phyloP scores from a whole-genome alignment of 1,140 invertebrate genomes.

The Ceratoteleas bidentatus region DNA sequence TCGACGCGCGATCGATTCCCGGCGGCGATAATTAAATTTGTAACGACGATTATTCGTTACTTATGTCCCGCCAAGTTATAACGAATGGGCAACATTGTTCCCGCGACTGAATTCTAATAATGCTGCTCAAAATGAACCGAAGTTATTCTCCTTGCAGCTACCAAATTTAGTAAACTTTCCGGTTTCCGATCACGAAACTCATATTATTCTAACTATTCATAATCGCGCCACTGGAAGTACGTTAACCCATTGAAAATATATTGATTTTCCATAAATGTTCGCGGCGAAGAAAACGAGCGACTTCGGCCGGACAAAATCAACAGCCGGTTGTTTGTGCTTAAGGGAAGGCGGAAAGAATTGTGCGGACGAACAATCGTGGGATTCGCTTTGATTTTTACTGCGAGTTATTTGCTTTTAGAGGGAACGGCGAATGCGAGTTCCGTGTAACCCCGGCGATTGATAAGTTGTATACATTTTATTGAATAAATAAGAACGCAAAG shows the following conservation, averaged over 20 bases:
- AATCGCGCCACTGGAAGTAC: constrained; percentile 48
- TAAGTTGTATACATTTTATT: constrained; percentile 4
- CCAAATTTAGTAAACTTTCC: constrained; percentile 56
- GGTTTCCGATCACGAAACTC: constrained; percentile 58
- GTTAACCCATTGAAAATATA: constrained; percentile 45
- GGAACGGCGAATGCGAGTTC: background rate
- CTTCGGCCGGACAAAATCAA: constrained; percentile 40
- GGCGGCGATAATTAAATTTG: background rate
- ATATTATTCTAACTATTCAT: constrained; percentile 61
- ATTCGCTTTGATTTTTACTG: constrained; percentile 12
- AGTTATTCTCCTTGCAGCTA: constrained; percentile 54
- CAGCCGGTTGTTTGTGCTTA: constrained; percentile 26
- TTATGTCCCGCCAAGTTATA: constrained; percentile 25
- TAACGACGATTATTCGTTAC: constrained; percentile 27
- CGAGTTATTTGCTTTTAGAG: background rate
- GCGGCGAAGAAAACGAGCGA: constrained; percentile 14
- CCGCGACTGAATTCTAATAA: constrained; percentile 43
- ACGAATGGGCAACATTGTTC: constrained; percentile 45
- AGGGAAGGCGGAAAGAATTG: constrained; percentile 25
- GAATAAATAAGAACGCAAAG: constrained; percentile 14
- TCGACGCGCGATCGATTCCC: too few relatives aligned
- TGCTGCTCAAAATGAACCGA: constrained; percentile 50
- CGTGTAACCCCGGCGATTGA: background rate
- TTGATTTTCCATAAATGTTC: constrained; percentile 58
- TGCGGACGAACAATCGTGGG: constrained; percentile 8